These are phyloP conservation scores for Diacarnus erythraeanus DNA, from an alignment of 37 sponge, comb jelly and placozoan species.

Conservation along the genomic window DNA sequence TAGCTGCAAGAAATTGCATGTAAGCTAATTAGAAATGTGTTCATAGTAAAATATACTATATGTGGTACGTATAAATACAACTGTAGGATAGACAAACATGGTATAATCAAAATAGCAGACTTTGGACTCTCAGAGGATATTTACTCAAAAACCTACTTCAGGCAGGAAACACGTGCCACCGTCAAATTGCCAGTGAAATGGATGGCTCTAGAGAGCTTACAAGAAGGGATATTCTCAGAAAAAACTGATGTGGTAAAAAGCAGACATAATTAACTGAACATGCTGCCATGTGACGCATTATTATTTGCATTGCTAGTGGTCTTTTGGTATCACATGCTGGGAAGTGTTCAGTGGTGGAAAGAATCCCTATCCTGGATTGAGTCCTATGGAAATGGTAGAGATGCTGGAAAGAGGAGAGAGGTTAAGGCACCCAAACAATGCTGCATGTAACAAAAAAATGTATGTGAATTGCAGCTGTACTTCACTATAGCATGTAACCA, in stretches of 20 bases:
- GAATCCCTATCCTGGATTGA: constrained; percentile 3
- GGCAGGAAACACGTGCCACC: neutral
- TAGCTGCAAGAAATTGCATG: constrained; percentile 32
- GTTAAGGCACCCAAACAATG: neutral
- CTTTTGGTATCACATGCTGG: constrained; percentile 27
- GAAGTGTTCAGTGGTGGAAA: constrained; percentile 11
- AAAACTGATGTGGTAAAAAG: constrained; percentile 22
- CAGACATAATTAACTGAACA: neutral
- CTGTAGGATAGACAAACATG: constrained; percentile 9
- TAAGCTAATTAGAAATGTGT: neutral
- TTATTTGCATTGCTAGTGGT: neutral
- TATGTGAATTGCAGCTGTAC: no score
- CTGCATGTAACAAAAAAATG: constrained; percentile 7
- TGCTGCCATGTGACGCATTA: neutral
- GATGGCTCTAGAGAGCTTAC: constrained; percentile 34
- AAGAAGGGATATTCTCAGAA: constrained; percentile 24
- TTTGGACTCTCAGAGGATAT: constrained; percentile 28
- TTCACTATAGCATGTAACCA: no score
- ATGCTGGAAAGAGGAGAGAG: neutral
- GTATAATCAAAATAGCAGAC: constrained; percentile 19
- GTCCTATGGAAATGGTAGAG: neutral
- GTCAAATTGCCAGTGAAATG: constrained; percentile 25
- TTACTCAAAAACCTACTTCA: neutral
- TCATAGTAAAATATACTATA: neutral
- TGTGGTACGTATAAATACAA: no score